Base-by-base conservation (phyloP, 2,888 invertebrate species). In the Rapana venosa region DNA sequence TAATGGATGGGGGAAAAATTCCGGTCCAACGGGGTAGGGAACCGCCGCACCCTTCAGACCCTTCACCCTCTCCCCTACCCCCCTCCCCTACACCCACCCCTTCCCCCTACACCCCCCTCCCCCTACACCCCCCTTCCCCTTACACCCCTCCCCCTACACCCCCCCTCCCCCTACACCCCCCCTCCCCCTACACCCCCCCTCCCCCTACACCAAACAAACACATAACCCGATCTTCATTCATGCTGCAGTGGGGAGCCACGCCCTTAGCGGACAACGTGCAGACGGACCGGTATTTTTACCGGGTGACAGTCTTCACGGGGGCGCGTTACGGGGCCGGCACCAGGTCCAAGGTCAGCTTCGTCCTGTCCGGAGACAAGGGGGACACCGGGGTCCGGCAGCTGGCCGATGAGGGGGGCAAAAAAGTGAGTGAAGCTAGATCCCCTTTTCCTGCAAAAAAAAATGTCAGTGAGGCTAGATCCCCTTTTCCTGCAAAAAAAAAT, bases 261-360 rank as follows among this genome's bases (percentile, higher is more conserved):
- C 96, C 96, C 17, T 92, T 96, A 56, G 94, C 94, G 35, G 96
- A 96, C 92, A 96, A 96, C 92, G 94, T 96, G 56, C 93, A 95
- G 2, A 92, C 93, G 5, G 96, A 96, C 91, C 94, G 92, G 61
- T 96, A 96, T 92, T 94, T 95, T 88, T 96, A 96, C 92, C 95
- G 96, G 91, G 92, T 96, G 74, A 94, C 95, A 0, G 96, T 96
- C 15, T 95, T 94, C 92, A 96, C 96, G 1, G 96, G 96, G 8
- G 92, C 94, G 91, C 93, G 94, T 56, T 90, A 93, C 90, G 93
- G 94, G 35, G 93, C 94, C 1, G 94, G 95, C 11, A 96, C 96
- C 11, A 93, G 89, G 81, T 96, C 95, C 32, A 93, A 93, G 83
- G 92, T 95, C 56, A 93, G 94, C 81, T 95, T 96, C 92, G 94